A percentile compares a stretch with the other conserved stretches of the same genome.
phyloP scores from a whole-genome alignment of 1,140 invertebrate species.

The Thalassaphorura encarpata region DNA sequence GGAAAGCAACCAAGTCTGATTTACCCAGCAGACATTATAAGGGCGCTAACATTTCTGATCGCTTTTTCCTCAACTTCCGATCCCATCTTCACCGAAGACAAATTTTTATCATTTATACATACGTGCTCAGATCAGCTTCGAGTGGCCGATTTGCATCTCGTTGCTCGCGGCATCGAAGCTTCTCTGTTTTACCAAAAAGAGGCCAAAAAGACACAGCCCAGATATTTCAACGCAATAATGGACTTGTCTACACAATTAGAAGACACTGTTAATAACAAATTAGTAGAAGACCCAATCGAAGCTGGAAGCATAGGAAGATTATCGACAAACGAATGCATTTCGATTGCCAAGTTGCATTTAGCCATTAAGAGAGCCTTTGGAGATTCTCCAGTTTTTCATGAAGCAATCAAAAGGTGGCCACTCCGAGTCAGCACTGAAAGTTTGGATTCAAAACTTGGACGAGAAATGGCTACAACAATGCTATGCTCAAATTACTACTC shows the following conservation, averaged over 20 bases:
- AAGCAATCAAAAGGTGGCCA: not conserved
- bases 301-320: not conserved
- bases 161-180: slow-evolving; percentile 24
- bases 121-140: slow-evolving; percentile 19
- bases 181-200: slow-evolving; percentile 28
- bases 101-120: slow-evolving; percentile 15
- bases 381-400: slow-evolving; percentile 12
- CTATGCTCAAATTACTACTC: not conserved
- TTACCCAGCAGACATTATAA: slow-evolving; percentile 38
- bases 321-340: slow-evolving; percentile 1
- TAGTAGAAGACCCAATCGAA: not conserved
- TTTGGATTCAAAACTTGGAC: slow-evolving; percentile 6
- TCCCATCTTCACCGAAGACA: slow-evolving; percentile 12
- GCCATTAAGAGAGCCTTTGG: slow-evolving; percentile 10
- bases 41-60: slow-evolving; percentile 40
- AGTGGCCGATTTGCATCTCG: slow-evolving; percentile 22
- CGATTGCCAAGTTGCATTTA: not conserved
- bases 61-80: slow-evolving; percentile 35
- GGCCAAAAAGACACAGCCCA: slow-evolving; percentile 34
- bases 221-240: slow-evolving; percentile 15
- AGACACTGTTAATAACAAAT: not conserved
- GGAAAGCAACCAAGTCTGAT: slow-evolving; percentile 24
- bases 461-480: slow-evolving; percentile 9
- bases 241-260: slow-evolving; percentile 14
- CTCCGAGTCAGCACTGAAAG: not conserved